Conservation (phyloP, 2,113 vertebrate genomes). For the Reinhardtius hippoglossoides region DNA sequence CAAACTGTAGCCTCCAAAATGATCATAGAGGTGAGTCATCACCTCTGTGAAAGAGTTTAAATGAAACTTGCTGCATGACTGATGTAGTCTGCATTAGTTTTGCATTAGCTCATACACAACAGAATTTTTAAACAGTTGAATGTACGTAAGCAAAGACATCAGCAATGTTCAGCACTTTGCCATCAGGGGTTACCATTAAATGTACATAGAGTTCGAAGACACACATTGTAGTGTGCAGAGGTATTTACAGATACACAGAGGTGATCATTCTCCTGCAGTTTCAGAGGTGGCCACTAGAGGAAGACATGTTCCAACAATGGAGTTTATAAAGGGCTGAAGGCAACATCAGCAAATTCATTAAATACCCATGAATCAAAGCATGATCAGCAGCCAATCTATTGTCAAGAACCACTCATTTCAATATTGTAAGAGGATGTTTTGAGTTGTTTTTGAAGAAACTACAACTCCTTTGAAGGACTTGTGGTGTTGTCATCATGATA, state of each 20-base stretch:
- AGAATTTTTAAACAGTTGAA: too few relatives aligned
- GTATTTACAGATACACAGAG: not conserved
- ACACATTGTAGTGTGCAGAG: not conserved
- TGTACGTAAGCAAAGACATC: too few relatives aligned
- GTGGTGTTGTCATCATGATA: not conserved
- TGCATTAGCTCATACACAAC: too few relatives aligned
- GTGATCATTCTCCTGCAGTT: conserved; percentile 12
- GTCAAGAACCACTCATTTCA: not conserved
- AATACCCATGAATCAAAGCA: too few relatives aligned
- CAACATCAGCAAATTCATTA: not conserved
- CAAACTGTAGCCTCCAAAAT: too few relatives aligned
- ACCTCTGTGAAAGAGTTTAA: too few relatives aligned
- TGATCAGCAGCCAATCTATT: not conserved
- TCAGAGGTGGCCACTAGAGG: conserved; percentile 50
- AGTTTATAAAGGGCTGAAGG: not conserved
- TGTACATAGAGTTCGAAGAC: too few relatives aligned
- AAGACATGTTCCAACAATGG: conserved; percentile 18
- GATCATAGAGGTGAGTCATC: too few relatives aligned
- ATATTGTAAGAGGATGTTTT: not conserved
- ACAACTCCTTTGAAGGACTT: not conserved
- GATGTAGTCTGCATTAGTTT: too few relatives aligned
- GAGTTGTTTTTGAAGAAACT: not conserved
- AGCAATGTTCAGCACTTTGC: too few relatives aligned
- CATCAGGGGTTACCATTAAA: too few relatives aligned
- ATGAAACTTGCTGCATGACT: too few relatives aligned